Evolutionary conservation across 1,140 invertebrate genomes (phyloP), one percentile per base, ranked within the genome.

Genomic region (Riptortus pedestris): DNA sequence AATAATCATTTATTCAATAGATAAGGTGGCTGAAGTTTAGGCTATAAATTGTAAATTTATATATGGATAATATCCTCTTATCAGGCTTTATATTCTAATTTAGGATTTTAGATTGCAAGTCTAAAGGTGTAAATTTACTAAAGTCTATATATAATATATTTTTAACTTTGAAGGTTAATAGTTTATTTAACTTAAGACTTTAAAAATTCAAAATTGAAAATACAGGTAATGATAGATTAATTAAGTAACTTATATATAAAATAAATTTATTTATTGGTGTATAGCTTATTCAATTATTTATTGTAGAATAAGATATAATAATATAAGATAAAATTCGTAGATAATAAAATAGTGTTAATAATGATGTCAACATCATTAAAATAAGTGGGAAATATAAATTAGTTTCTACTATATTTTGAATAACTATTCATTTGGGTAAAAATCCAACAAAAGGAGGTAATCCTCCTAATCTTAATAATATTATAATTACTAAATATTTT

Each of bases 371-470:
- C 9, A 48, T 48, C 18, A 48, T 48, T 4, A 48, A 11, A 11
- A 48, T 48, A 11, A 48, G 4, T 11, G 18, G 9, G 4, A 48
- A 11, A 16, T 11, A 11, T 69, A 69, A 73, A 68, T 73, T 70
- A 38, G 74, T 74, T 71, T 67, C 61, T 63, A 74, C 73, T 74
- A 78, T 63, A 68, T 70, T 71, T 71, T 78, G 74, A 70, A 78
- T 77, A 65, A 74, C 71, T 67, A 79, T 65, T 75, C 76, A 79
- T 77, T 79, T 79, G 28, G 76, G 74, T 12, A 79, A 69, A 74
- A 79, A 80, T 74, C 75, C 78, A 67, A 79, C 69, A 72, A 80
- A 79, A 2, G 78, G 77, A 0, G 77, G 79, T 67, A 79, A 69
- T 60, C 78, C 77, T 2, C 76, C 76, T 72, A 80, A 70, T 43